Base-by-base conservation (phyloP, 2,888 invertebrate genomes). In the Coelinius sp. region DNA sequence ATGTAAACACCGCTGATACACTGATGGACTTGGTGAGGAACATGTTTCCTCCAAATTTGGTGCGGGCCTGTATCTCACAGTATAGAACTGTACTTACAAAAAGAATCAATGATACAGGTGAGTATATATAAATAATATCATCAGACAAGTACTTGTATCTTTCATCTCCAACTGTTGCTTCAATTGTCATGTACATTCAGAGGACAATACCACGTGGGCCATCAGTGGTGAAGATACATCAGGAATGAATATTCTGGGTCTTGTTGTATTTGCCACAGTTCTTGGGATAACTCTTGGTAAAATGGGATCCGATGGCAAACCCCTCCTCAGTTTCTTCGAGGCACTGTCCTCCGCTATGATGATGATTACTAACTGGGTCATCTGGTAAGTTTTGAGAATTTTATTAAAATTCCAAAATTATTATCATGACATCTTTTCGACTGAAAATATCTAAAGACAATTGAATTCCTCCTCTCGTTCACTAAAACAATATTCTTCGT, bases 361-460 rank as follows among this genome's bases (percentile, higher is more conserved):
- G 98, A 93, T 94, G 71, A 96, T 99, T 76, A 98, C 99, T 73
- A 93, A 94, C 73, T 95, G 97, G 94, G 97, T 98, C 77, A 97
- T 99, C 86, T 98, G 97, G 97, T 97, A 87, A 90, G 78, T 63
- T 17, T 25, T 17, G 10, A 17, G 17, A 31, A 49, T 68, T 31
- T 24, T 38, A 10, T 44, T 27, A 20, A 10, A 0, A 20, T n/a
- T n/a, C n/a, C n/a, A n/a, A n/a, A n/a, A n/a, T n/a, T n/a, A n/a
- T n/a, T n/a, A n/a, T n/a, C n/a, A n/a, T n/a, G n/a, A n/a, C n/a
- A n/a, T n/a, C n/a, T n/a, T n/a, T n/a, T n/a, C n/a, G n/a, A n/a
- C n/a, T n/a, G n/a, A n/a, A n/a, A n/a, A n/a, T n/a, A n/a, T n/a
- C n/a, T n/a, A n/a, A n/a, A n/a, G n/a, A n/a, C n/a, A n/a, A n/a